These are phyloP conservation scores for Phaethon lepturus DNA, from an alignment of 2,113 vertebrate genomes.

Conservation along the genomic window DNA sequence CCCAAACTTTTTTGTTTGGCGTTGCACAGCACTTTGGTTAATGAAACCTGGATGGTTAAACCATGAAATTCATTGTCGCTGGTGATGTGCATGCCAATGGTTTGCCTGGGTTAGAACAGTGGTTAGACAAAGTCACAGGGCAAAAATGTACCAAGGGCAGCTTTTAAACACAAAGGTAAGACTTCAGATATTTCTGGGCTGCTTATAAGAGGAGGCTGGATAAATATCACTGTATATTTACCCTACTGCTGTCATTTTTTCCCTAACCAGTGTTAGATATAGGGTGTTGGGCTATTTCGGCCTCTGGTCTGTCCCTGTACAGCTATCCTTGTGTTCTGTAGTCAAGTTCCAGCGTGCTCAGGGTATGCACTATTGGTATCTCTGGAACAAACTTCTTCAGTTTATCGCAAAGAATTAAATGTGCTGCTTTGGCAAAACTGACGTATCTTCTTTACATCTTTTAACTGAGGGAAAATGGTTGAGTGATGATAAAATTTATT, in stretches of 20 bases:
- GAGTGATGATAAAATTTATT: background rate
- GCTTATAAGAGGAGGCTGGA: background rate
- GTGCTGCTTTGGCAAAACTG: background rate
- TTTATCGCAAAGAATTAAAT: background rate
- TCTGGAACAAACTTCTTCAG: background rate
- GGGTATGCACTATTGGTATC: rapidly evolving
- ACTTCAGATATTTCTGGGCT: background rate
- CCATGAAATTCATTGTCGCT: background rate
- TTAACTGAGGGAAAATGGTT: background rate
- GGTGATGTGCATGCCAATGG: background rate
- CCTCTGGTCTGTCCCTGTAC: rapidly evolving
- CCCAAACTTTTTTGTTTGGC: background rate
- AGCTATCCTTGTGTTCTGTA: background rate
- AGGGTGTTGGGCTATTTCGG: background rate
- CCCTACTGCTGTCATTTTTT: background rate
- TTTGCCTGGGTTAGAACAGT: background rate
- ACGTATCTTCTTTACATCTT: background rate
- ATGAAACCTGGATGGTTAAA: background rate
- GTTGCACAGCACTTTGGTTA: background rate
- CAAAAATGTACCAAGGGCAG: background rate
- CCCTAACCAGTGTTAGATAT: background rate
- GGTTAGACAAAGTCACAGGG: background rate
- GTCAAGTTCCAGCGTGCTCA: rapidly evolving
- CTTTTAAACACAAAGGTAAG: background rate
- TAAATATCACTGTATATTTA: background rate